These are phyloP conservation scores for Lophius americanus DNA, from an alignment of 2,797 vertebrate species.

Conservation along the genomic window DNA sequence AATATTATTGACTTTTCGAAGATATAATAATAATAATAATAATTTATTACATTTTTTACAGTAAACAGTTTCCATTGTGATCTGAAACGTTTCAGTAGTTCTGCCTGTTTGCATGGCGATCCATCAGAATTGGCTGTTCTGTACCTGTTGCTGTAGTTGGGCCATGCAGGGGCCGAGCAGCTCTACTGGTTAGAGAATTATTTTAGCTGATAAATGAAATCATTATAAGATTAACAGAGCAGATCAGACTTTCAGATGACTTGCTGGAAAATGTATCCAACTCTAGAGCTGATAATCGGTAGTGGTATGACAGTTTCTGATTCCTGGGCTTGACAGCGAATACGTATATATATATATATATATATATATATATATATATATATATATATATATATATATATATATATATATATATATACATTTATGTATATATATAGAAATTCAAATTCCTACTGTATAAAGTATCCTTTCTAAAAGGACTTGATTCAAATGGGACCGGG, in stretches of 20 bases:
- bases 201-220: background rate
- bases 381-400: too few species aligned
- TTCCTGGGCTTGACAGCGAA: background rate
- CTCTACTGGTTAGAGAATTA: too few species aligned
- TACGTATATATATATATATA: background rate
- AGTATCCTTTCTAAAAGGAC: background rate
- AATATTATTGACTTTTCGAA: too few species aligned
- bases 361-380: too few species aligned
- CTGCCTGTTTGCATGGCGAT: conserved; percentile 64
- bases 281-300: conserved; percentile 12
- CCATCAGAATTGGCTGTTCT: conserved; percentile 48
- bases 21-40: too few species aligned
- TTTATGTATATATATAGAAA: too few species aligned
- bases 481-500: conserved; percentile 2
- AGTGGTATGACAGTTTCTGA: conserved; percentile 3
- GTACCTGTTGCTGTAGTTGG: conserved; percentile 31
- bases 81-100: conserved; percentile 48
- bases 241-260: conserved; percentile 14
- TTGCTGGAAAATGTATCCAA: conserved; percentile 41
- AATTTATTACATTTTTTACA: background rate
- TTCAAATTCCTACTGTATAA: too few species aligned
- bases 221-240: conserved; percentile 45
- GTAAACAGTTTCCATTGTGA: conserved; percentile 43
- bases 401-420: too few species aligned
- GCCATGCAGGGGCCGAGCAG: conserved; percentile 4